A percentile compares a stretch with the other conserved stretches of the same genome.
These are phyloP conservation scores for Orthonyx spaldingii DNA, from an alignment of 2,113 vertebrate genomes.

Conservation along the genomic window DNA sequence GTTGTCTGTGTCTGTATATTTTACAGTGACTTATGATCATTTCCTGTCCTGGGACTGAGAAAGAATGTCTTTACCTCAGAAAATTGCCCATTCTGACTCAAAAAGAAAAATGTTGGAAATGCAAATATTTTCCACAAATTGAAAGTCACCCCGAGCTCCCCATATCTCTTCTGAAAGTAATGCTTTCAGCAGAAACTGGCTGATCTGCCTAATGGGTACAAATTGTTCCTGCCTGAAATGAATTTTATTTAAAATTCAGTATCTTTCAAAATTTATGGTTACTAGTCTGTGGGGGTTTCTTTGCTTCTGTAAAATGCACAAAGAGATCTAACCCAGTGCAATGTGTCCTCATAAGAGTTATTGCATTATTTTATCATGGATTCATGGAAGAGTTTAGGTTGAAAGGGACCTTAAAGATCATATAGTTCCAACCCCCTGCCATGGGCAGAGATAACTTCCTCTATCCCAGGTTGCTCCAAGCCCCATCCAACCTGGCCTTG, in stretches of 20 bases:
- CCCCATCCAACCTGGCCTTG: not conserved
- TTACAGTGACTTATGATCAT: not conserved
- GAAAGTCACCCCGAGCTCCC: not conserved
- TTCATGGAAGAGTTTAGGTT: not conserved
- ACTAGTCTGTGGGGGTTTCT: not conserved
- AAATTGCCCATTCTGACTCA: not conserved
- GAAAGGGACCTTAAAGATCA: not conserved
- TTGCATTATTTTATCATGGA: not conserved
- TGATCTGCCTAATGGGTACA: slow-evolving; percentile 38
- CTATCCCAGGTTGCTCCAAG: not conserved
- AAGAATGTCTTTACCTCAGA: not conserved
- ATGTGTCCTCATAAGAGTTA: not conserved
- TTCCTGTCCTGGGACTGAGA: not conserved
- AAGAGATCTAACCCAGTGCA: not conserved
- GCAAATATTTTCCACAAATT: slow-evolving; percentile 25
- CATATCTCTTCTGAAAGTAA: slow-evolving; percentile 25
- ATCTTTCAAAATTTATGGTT: slow-evolving; percentile 36
- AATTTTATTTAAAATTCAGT: slow-evolving; percentile 47
- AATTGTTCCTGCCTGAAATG: slow-evolving; percentile 27
- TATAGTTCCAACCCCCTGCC: not conserved
- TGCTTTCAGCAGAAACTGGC: not conserved
- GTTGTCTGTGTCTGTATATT: not conserved
- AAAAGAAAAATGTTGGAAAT: slow-evolving; percentile 29
- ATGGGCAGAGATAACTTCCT: not conserved
- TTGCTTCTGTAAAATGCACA: not conserved